phyloP scores from a whole-genome alignment of 1,140 invertebrate species.

The Bombus vancouverensis region DNA sequence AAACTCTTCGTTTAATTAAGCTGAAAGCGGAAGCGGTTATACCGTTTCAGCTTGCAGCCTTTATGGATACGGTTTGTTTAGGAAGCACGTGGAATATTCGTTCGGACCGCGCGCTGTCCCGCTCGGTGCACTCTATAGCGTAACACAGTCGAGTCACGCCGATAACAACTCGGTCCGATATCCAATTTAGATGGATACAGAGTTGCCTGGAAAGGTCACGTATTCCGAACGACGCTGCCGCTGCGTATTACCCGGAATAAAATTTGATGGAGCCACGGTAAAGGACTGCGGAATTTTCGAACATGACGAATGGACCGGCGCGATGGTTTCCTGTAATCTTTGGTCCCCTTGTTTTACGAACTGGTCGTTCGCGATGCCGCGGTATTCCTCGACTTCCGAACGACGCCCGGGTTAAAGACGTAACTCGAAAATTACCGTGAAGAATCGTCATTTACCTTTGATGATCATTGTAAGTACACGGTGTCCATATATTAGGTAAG shows the following conservation, averaged over 20 bases:
- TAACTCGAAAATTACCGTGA: background rate
- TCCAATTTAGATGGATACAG: slow-evolving; percentile 45
- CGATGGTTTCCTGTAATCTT: slow-evolving; percentile 13
- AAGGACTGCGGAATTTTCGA: slow-evolving; percentile 46
- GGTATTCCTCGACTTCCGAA: too few relatives aligned
- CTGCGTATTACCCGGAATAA: slow-evolving; percentile 46
- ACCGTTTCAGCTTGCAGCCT: slow-evolving; percentile 22
- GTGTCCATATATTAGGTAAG: background rate
- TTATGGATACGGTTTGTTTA: slow-evolving; percentile 36
- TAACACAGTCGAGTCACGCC: background rate
- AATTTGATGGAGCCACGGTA: slow-evolving; percentile 40
- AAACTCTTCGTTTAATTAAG: slow-evolving; percentile 54
- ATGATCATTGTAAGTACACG: background rate
- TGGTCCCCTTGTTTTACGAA: slow-evolving; percentile 25
- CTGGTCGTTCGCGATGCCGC: background rate
- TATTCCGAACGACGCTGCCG: slow-evolving; percentile 29
- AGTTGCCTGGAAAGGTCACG: slow-evolving; percentile 43
- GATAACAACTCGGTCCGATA: slow-evolving; percentile 7
- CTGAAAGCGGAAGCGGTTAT: slow-evolving; percentile 37
- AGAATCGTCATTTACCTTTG: background rate
- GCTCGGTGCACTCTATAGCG: background rate
- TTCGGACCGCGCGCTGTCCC: background rate
- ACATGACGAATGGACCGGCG: slow-evolving; percentile 38
- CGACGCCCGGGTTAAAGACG: background rate
- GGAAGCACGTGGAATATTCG: slow-evolving; percentile 18